A percentile compares a stretch with the other conserved stretches of the same genome.
phyloP scores from a whole-genome alignment of 2,797 vertebrate species.

The Antrozous pallidus region DNA sequence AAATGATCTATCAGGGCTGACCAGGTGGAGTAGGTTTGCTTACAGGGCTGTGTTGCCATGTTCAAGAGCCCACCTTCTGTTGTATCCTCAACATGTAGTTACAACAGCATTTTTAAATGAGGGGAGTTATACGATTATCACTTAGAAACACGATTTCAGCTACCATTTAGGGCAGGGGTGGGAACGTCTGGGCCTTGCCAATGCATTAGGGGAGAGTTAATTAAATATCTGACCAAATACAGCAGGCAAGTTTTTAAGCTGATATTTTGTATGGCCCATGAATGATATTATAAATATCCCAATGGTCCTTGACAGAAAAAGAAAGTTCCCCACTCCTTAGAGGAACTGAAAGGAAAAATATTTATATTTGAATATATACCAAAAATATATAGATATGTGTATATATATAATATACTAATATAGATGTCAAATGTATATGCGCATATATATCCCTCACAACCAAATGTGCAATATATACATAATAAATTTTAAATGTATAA shows the following conservation, averaged over 20 bases:
- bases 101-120: not conserved
- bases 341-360: not conserved
- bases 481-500: not conserved
- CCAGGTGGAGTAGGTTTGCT: not conserved
- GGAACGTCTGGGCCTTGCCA: too few species aligned
- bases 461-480: too few species aligned
- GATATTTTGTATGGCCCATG: too few species aligned
- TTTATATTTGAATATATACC: not conserved
- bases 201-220: too few species aligned
- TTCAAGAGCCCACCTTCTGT: not conserved
- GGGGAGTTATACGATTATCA: rapidly evolving
- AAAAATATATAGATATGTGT: not conserved
- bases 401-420: not conserved
- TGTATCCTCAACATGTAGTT: not conserved
- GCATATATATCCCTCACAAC: not conserved
- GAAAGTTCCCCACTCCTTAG: too few species aligned
- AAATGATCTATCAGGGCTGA: not conserved
- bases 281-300: too few species aligned
- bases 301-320: too few species aligned
- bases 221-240: too few species aligned
- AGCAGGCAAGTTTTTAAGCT: too few species aligned
- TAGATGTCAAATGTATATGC: not conserved
- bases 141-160: not conserved
- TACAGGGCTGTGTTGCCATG: rapidly evolving
- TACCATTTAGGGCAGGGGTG: not conserved